Conservation (phyloP, 2,797 vertebrate species). For the Rallus crepitans region DNA sequence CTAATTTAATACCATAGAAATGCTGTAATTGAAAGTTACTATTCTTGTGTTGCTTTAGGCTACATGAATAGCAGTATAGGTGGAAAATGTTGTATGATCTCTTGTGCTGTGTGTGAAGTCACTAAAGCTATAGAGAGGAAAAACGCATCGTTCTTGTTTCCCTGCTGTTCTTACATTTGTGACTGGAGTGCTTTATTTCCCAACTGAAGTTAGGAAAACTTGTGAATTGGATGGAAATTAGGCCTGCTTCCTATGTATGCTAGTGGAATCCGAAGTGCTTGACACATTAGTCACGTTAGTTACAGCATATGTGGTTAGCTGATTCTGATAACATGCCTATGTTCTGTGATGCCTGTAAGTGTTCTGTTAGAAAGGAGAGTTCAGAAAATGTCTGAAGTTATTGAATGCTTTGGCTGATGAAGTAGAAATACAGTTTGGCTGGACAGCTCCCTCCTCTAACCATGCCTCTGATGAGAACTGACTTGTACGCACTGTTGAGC, state of each 20-base stretch:
- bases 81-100: background rate
- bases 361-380: background rate
- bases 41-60: background rate
- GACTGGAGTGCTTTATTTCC: background rate
- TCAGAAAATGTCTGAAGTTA: background rate
- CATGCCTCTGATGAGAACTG: background rate
- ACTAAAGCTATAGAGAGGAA: background rate
- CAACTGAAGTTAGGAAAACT: background rate
- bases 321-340: background rate
- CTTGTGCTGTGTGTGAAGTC: background rate
- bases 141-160: background rate
- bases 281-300: background rate
- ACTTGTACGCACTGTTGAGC: background rate
- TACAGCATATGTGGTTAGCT: background rate
- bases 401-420: accelerated
- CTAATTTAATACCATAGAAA: background rate
- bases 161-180: background rate
- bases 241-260: background rate
- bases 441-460: background rate
- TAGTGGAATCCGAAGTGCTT: background rate
- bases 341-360: background rate
- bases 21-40: background rate
- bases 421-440: background rate
- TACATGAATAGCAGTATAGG: background rate
- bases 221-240: background rate